Evolutionary conservation across 2,888 invertebrate species (phyloP).

Genomic region (Rosalia funebris): DNA sequence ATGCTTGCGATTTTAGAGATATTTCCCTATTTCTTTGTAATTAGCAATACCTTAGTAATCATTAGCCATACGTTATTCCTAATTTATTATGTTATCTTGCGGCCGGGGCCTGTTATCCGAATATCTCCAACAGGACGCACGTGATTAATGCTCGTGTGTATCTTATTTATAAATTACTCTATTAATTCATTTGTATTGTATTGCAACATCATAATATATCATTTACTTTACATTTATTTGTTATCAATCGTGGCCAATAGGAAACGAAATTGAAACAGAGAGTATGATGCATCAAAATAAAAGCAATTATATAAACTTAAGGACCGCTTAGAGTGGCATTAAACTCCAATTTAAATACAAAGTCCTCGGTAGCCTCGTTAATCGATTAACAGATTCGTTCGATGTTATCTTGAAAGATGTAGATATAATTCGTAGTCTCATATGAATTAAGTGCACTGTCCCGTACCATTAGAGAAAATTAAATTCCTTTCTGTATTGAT

Average conservation of each 20-base stretch:
- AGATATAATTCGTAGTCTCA: constrained; percentile 3
- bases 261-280: constrained; percentile 10
- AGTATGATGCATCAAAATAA: constrained; percentile 7
- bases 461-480: neutral
- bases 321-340: constrained; percentile 8
- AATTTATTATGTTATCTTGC: too few species aligned
- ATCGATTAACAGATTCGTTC: constrained; percentile 17
- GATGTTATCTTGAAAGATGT: constrained; percentile 9
- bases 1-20: too few species aligned
- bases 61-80: too few species aligned
- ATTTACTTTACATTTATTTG: constrained; percentile 14
- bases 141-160: neutral
- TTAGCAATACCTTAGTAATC: too few species aligned
- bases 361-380: constrained; percentile 13
- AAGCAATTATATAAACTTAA: neutral
- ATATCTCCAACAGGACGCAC: neutral
- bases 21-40: too few species aligned
- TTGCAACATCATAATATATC: constrained; percentile 4
- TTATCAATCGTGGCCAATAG: constrained; percentile 5
- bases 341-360: constrained; percentile 14
- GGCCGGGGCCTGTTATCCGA: too few species aligned
- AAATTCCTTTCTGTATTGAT: neutral
- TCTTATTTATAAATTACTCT: constrained; percentile 1
- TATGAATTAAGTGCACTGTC: constrained; percentile 3
- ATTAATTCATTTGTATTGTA: constrained; percentile 11